phyloP scores from a whole-genome alignment of 2,888 invertebrate genomes.

The Alentia gelatinosa region DNA sequence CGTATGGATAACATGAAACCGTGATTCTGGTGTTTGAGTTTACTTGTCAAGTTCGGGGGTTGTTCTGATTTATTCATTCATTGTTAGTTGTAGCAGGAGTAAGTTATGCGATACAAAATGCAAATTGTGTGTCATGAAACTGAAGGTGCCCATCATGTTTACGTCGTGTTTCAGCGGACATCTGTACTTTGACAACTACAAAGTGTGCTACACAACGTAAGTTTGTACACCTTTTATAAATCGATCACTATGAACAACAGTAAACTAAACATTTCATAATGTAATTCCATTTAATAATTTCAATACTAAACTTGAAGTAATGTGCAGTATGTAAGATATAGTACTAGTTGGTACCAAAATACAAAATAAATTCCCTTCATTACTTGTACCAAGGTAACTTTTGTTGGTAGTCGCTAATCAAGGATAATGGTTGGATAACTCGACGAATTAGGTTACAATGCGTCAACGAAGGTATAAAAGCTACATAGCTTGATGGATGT shows the following conservation, averaged over 20 bases:
- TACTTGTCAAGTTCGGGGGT: not conserved
- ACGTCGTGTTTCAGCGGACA: not conserved
- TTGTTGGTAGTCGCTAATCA: no score
- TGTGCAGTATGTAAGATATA: not conserved
- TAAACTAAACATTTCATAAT: not conserved
- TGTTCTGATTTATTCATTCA: no score
- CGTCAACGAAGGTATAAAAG: no score
- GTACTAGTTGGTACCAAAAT: not conserved
- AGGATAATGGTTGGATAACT: no score
- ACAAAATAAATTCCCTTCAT: no score
- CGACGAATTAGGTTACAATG: no score
- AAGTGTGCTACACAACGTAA: conserved; percentile 14
- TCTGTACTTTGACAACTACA: conserved; percentile 49
- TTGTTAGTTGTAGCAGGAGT: no score
- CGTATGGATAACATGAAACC: not conserved
- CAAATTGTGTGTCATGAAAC: not conserved
- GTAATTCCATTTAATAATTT: not conserved
- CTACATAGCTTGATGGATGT: no score
- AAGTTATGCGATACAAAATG: no score
- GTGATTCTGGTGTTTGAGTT: not conserved
- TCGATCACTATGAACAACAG: not conserved
- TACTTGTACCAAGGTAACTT: no score
- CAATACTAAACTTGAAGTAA: not conserved
- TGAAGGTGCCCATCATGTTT: not conserved
- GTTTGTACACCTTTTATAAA: not conserved